phyloP scores from a whole-genome alignment of 2,113 vertebrate genomes.

The Embiotoca jacksoni region DNA sequence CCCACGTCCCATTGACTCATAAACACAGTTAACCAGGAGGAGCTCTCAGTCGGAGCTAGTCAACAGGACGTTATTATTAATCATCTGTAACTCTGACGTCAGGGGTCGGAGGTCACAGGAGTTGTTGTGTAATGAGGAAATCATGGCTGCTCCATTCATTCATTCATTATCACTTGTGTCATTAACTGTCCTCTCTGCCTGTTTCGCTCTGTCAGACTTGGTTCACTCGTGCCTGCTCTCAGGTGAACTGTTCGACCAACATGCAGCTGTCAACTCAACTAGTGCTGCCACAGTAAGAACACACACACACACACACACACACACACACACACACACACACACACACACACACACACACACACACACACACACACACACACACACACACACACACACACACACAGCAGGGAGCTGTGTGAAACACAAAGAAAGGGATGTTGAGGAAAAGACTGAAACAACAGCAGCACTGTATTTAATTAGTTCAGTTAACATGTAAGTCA shows the following conservation, averaged over 20 bases:
- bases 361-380: neutral
- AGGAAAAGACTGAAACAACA: neutral
- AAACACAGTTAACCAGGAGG: constrained; percentile 43
- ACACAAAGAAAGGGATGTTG: neutral
- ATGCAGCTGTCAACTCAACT: constrained; percentile 90
- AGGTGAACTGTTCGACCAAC: constrained; percentile 92
- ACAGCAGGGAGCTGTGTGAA: neutral
- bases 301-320: constrained; percentile 2
- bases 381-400: neutral
- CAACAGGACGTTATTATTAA: neutral
- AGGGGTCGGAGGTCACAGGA: constrained; percentile 27
- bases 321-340: constrained; percentile 32
- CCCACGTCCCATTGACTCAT: constrained; percentile 30
- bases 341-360: constrained; percentile 6
- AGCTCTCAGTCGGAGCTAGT: constrained; percentile 42
- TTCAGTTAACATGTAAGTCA: neutral
- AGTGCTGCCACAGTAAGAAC: constrained; percentile 89
- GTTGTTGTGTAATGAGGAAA: constrained; percentile 17
- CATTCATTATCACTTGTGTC: constrained; percentile 4
- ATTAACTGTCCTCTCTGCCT: constrained; percentile 19
- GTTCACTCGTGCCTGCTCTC: constrained; percentile 92
- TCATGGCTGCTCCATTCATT: constrained; percentile 9
- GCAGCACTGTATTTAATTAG: neutral
- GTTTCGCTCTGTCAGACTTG: constrained; percentile 83
- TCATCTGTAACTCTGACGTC: neutral